These are phyloP conservation scores for Silurus glanis DNA, from an alignment of 2,113 vertebrate genomes.

Conservation along the genomic window DNA sequence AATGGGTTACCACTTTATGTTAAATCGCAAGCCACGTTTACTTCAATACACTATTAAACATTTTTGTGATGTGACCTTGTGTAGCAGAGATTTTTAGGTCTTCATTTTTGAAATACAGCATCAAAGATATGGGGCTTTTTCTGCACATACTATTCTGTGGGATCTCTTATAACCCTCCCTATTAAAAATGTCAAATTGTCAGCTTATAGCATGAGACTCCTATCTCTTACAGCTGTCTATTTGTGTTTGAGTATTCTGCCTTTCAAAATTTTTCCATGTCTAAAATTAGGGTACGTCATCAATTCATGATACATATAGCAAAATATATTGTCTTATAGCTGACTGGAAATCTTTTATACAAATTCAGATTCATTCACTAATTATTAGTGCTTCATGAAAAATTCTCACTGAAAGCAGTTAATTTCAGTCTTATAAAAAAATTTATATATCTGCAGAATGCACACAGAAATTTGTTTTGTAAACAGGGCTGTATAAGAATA, in stretches of 20 bases:
- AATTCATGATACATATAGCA: not conserved
- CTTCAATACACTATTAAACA: conserved; percentile 56
- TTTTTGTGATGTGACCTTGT: conserved; percentile 33
- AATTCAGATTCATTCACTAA: not conserved
- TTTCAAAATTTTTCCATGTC: not conserved
- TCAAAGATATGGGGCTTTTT: not conserved
- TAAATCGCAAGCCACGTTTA: not conserved
- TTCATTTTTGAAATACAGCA: not conserved
- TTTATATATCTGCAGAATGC: conserved; percentile 43
- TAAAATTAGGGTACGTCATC: not conserved
- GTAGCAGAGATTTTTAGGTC: conserved; percentile 3
- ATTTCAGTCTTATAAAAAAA: conserved; percentile 41
- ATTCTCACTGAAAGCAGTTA: conserved; percentile 42
- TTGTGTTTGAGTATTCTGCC: not conserved
- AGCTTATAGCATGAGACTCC: not conserved
- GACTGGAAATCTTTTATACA: not conserved
- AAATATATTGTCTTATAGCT: not conserved
- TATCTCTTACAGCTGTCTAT: not conserved
- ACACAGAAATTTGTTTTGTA: conserved; percentile 61
- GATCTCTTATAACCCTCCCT: not conserved
- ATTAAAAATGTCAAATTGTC: not conserved
- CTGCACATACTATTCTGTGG: not conserved
- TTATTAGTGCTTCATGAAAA: conserved; percentile 36
- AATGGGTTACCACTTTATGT: not conserved
- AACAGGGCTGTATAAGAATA: conserved; percentile 57